A percentile compares a stretch with the other conserved stretches of the same genome.
These are phyloP conservation scores for Mesitornis unicolor DNA, from an alignment of 2,113 vertebrate genomes.

Conservation along the genomic window DNA sequence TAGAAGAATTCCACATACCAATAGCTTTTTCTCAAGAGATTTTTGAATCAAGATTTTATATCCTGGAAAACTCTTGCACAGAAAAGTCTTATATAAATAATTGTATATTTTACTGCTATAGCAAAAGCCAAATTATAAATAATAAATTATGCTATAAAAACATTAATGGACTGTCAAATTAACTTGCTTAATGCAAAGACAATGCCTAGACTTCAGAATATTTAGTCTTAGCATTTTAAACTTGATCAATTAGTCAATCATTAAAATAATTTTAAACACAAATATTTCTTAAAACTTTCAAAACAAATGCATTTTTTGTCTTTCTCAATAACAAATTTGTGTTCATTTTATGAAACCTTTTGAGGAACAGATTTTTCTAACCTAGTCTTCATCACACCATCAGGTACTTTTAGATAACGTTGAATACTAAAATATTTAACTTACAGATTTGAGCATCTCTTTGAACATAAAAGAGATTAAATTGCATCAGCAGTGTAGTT, in stretches of 20 bases:
- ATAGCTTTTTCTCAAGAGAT: not conserved
- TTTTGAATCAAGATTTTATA: not conserved
- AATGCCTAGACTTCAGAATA: not conserved
- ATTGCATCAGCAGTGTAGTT: not conserved
- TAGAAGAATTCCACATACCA: not conserved
- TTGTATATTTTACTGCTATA: not conserved
- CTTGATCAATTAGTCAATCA: not conserved
- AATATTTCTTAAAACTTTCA: not conserved
- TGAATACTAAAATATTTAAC: not conserved
- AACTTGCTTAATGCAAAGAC: not conserved
- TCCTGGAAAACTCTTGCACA: rapidly evolving
- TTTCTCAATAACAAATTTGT: not conserved
- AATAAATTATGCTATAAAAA: not conserved
- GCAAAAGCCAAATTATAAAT: not conserved
- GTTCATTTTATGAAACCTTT: not conserved
- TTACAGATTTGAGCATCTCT: not conserved
- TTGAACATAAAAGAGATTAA: not conserved
- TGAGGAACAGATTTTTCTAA: not conserved
- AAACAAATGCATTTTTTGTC: not conserved
- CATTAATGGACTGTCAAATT: not conserved
- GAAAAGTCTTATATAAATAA: not conserved
- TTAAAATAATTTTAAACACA: not conserved
- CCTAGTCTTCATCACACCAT: not conserved
- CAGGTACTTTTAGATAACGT: not conserved
- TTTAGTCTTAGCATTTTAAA: not conserved